Percentiles rank a stretch among this genome's conserved stretches.
Evolutionary conservation across 35 echinoderm and acorn worm genomes (phyloP).

Genomic region (Heliocidaris tuberculata): DNA sequence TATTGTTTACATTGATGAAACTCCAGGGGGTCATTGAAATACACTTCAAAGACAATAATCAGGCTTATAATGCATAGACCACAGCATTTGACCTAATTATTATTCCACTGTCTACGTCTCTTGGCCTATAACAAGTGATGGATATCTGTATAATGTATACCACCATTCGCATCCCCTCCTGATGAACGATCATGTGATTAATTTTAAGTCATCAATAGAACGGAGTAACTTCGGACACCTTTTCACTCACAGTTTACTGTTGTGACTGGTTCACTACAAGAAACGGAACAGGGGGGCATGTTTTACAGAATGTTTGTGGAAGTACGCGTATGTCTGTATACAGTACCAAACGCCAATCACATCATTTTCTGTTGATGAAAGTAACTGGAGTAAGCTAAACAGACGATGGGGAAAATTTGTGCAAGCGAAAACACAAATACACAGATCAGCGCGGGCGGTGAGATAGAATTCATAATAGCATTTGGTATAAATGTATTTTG

Average conservation of each 20-base stretch:
- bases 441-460: slow-evolving; percentile 23
- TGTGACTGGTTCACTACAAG: not conserved
- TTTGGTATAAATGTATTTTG: no score
- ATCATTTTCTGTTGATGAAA: not conserved
- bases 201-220: not conserved
- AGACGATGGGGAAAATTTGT: not conserved
- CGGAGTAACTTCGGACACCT: not conserved
- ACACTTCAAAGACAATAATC: not conserved
- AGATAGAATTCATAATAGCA: not conserved
- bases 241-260: not conserved
- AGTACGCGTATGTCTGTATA: not conserved
- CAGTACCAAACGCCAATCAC: slow-evolving; percentile 21
- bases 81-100: not conserved
- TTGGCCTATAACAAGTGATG: not conserved
- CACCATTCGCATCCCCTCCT: not conserved
- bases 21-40: not conserved
- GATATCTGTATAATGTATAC: not conserved
- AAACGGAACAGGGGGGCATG: not conserved
- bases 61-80: not conserved
- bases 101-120: not conserved
- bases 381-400: slow-evolving; percentile 38
- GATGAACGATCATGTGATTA: not conserved
- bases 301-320: not conserved
- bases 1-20: not conserved
- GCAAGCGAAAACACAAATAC: slow-evolving; percentile 21